Base-by-base conservation (phyloP, 2,888 invertebrate genomes). In the Apocheima hispidaria region DNA sequence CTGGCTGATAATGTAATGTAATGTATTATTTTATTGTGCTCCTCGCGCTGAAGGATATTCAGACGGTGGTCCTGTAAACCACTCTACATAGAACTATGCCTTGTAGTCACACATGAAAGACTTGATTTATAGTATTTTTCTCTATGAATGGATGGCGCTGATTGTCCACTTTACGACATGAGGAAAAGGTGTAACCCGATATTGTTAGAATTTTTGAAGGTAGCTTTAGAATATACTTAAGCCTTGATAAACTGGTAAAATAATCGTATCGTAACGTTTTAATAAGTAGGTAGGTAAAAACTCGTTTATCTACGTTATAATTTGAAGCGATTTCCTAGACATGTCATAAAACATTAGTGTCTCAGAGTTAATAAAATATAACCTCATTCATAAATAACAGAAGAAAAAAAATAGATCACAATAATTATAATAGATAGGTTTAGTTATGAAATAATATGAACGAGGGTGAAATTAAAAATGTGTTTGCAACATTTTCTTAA, bases 91-190 rank as follows among this genome's bases (percentile, higher is more conserved):
- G 20, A 55, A 50, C 44, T 60, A 30, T 54, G 44, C 26, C 54
- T 38, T 33, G n/a, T 18, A 48, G 50, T 50, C 43, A 54, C 52
- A 40, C 54, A 55, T 55, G 28, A 43, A 21, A 35, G 43, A 41
- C 41, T 16, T 33, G 16, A 59, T 49, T 54, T 55, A 30, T 55
- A 60, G 60, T 60, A 54, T 50, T 44, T 60, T 55, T 55, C 54
- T 50, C 18, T 44, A 50, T 60, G 23, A 60, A 60, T 60, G 38
- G 60, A 20, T 18, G 20, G 6, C 36, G 46, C 12, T 26, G 26
- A 60, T 60, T 60, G 50, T 60, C 30, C 54, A 40, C 16, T 60
- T 60, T 60, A 60, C 60, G 60, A 60, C 54, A 23, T 16, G 50
- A 21, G 60, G 60, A 60, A 60, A 44, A 55, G 54, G 60, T 49